Base-by-base conservation (phyloP, 2,888 invertebrate species). In the Camptogramma bilineatum region DNA sequence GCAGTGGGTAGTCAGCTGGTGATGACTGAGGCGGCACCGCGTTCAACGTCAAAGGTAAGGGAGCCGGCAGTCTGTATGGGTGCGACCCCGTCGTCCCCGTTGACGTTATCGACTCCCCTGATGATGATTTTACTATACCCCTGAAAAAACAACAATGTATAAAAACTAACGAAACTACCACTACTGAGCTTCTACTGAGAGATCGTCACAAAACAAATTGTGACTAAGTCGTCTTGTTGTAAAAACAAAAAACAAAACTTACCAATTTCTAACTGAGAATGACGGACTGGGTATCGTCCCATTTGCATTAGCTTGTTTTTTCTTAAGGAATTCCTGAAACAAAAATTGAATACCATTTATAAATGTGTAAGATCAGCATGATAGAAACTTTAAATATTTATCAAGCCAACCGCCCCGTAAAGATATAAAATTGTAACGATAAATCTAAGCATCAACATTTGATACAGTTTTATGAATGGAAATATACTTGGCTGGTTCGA, bases 1-100 rank as follows among this genome's bases (percentile, higher is more conserved):
- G 91, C 50, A 99, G 95, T 55, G 98, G 98, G 91, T 98, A 98
- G 94, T 98, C 98, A 67, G 90, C 84, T 68, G 88, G 82, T 59
- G 91, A 82, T 69, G 87, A 78, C 67, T 84, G 86, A 62, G 84
- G 91, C 73, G 86, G 85, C 46, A 83, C 78, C 28, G 90, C 85
- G 82, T 79, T 83, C 54, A 88, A 82, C 18, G 85, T 80, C 70
- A 87, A 76, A 62, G 90, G 94, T 42, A 86, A 93, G 71, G 95
- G 90, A 74, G 95, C 95, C 48, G 95, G 95, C 87, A 96, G 94
- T 79, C 95, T 93, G 89, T 96, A 96, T 1, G 96, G 96, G 88
- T 96, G 96, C 72, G 95, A 94, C 67, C 94, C 94, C 56, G 94
- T 87, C 67, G 94, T 93, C 18, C 89, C 85, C 52, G 88, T 77